Base-by-base conservation (phyloP, 2,888 invertebrate species). In the Protophormia terraenovae region DNA sequence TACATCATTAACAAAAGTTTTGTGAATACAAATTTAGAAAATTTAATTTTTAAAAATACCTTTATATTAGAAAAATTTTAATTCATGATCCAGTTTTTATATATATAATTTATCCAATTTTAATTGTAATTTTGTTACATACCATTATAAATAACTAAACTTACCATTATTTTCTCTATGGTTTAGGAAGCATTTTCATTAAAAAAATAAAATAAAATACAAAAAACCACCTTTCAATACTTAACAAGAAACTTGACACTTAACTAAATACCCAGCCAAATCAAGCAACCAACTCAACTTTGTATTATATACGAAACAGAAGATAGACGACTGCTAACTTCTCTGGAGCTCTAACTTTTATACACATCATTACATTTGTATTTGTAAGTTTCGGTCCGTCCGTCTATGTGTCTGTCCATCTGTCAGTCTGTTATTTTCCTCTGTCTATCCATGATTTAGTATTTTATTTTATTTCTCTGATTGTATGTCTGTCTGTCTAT, bases 191-290 rank as follows among this genome's bases (percentile, higher is more conserved):
- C 58, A 58, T 58, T 58, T 27, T 29, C n/a, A 29, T 58, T 29
- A 5, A 10, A 47, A 47, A 5, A 16, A 19, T 14, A 41, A 41
- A 16, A 1, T 5, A 12, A 41, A 14, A 14, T 41, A 41, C 14
- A 32, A 6, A n/a, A n/a, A n/a, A n/a, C n/a, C n/a, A n/a, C n/a
- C 8, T 47, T 14, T 47, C 16, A 32, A 38, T 83, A 22, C 64
- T 80, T 71, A 76, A 84, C 79, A 64, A 72, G 80, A 84, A 84
- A 84, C 76, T 84, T 84, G 80, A 84, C 80, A 80, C 80, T 81
- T 50, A 76, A 72, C 50, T 71, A 75, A 75, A 82, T 82, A 76
- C 82, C 69, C 80, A 58, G 29, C 24, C 72, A 72, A 71, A 60
- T 62, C 29, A 79, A 53, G 53, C 41, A 62, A 60, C 16, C 19